These are phyloP conservation scores for Lanius collurio DNA, from an alignment of 2,113 vertebrate species.

Conservation along the genomic window DNA sequence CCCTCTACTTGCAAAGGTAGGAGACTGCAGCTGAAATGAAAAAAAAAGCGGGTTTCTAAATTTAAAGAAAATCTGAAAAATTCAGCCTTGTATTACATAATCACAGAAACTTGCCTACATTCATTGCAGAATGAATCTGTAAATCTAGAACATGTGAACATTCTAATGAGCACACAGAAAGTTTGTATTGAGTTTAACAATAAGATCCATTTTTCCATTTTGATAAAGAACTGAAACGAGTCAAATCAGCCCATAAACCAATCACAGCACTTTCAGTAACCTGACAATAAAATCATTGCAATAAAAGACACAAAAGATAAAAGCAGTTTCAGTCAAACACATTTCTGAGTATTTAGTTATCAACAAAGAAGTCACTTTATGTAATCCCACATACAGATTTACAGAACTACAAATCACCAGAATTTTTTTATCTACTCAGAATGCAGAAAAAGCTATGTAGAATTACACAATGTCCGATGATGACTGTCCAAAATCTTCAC, in stretches of 20 bases:
- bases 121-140: neutral
- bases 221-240: neutral
- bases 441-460: neutral
- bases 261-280: neutral
- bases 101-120: neutral
- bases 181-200: neutral
- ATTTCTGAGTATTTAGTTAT: neutral
- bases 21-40: constrained; percentile 54
- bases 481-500: neutral
- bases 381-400: neutral
- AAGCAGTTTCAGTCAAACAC: neutral
- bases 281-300: neutral
- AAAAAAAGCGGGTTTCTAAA: neutral
- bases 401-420: neutral
- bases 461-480: neutral
- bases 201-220: neutral
- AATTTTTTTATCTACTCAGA: neutral
- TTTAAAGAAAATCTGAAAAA: neutral
- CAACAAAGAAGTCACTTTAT: neutral
- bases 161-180: neutral
- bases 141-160: neutral
- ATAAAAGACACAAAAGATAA: neutral
- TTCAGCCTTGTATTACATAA: neutral
- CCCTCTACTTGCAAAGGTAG: neutral
- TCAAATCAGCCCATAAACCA: neutral